Conservation (phyloP, 1,140 invertebrate species). For the Piezodorus guildinii region DNA sequence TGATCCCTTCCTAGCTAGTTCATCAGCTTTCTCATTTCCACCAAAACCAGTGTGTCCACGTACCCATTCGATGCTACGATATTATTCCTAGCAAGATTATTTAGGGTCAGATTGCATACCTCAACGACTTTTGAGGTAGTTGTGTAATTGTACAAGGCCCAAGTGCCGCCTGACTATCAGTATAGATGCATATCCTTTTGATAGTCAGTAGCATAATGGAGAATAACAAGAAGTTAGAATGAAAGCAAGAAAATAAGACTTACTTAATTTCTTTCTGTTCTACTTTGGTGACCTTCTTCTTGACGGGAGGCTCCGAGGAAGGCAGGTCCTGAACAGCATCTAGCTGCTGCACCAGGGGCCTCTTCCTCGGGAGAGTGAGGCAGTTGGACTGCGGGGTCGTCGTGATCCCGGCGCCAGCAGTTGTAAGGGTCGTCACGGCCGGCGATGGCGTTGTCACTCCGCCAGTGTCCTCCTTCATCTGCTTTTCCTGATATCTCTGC, state of each 20-base stretch:
- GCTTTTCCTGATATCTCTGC: constrained; percentile 73
- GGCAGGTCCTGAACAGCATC: constrained; percentile 10
- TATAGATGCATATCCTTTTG: too few relatives aligned
- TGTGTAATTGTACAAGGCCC: too few relatives aligned
- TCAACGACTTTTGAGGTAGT: too few relatives aligned
- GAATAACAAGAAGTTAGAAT: too few relatives aligned
- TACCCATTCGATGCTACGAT: too few relatives aligned
- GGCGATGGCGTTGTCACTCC: constrained; percentile 26
- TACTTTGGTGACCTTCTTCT: constrained; percentile 20
- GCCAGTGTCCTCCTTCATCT: constrained; percentile 46
- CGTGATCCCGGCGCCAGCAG: constrained; percentile 24
- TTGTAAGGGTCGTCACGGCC: not conserved
- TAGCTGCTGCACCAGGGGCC: not conserved
- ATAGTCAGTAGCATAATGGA: too few relatives aligned
- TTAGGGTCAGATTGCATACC: too few relatives aligned
- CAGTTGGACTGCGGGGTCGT: constrained; percentile 10
- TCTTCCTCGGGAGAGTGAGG: not conserved
- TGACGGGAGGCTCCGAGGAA: not conserved
- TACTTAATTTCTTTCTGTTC: constrained; percentile 23
- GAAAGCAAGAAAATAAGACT: not conserved
- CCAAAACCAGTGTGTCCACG: too few relatives aligned
- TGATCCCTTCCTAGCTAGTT: too few relatives aligned
- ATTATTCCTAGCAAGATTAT: too few relatives aligned
- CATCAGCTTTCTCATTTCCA: too few relatives aligned
- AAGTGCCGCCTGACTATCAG: too few relatives aligned